Evolutionary conservation across 2,888 invertebrate genomes (phyloP).

Genomic region (Linhomoeus sp.): DNA sequence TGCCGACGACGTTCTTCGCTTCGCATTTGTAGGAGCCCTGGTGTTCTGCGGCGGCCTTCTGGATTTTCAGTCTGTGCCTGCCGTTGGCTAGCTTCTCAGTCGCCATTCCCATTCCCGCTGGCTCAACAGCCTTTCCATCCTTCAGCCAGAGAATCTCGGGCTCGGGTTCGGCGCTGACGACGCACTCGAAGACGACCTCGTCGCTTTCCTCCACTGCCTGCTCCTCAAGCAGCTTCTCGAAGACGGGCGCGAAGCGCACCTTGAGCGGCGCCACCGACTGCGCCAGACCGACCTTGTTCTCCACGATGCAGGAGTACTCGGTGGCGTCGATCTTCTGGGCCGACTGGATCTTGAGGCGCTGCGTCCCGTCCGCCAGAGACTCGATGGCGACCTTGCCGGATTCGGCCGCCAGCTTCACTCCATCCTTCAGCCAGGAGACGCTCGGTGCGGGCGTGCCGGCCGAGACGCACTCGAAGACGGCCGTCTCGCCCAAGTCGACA

Average conservation of each 20-base stretch:
- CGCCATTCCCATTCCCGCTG: conserved; percentile 48
- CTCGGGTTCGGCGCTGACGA: conserved; percentile 26
- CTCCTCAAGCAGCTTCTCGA: too few relatives aligned
- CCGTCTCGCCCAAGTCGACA: conserved; percentile 73
- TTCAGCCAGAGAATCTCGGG: conserved; percentile 17
- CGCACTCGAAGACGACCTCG: conserved; percentile 1
- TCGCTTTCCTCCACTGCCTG: too few relatives aligned
- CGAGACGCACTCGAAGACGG: conserved; percentile 43
- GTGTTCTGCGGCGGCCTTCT: conserved; percentile 79
- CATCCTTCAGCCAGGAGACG: conserved; percentile 62
- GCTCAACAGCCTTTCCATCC: conserved; percentile 44
- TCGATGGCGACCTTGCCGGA: conserved; percentile 5
- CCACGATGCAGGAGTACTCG: conserved; percentile 39
- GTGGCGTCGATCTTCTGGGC: conserved; percentile 52
- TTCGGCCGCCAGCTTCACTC: conserved; percentile 23
- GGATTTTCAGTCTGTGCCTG: conserved; percentile 63
- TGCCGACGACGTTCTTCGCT: conserved; percentile 50
- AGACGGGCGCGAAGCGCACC: too few relatives aligned
- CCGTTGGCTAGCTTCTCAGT: too few relatives aligned
- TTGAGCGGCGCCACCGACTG: conserved; percentile 11
- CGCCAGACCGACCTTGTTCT: conserved; percentile 45
- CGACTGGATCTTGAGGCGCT: conserved; percentile 57
- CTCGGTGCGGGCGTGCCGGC: conserved; percentile 51
- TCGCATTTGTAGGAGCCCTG: conserved; percentile 86
- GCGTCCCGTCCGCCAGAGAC: conserved; percentile 40